Evolutionary conservation across 2,113 vertebrate genomes (phyloP).

Genomic region (Tachysurus vachellii): DNA sequence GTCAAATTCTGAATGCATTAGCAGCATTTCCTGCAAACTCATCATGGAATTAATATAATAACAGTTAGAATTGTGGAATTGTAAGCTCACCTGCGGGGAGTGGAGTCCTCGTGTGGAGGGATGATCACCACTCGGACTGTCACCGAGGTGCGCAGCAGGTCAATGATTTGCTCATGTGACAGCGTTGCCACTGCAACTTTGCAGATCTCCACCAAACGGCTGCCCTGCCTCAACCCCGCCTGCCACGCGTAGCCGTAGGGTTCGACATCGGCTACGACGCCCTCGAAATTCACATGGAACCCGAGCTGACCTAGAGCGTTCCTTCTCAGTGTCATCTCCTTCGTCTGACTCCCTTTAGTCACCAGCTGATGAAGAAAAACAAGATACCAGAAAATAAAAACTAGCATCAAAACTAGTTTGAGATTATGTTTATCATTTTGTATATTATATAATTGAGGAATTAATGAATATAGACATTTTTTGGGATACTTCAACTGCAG

Average conservation of each 20-base stretch:
- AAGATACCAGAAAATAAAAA: background rate
- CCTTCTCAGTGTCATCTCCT: slow-evolving; percentile 95
- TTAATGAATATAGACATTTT: background rate
- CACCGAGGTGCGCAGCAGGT: slow-evolving; percentile 92
- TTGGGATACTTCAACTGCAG: background rate
- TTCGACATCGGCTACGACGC: slow-evolving; percentile 97
- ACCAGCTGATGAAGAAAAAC: slow-evolving; percentile 72
- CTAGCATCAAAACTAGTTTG: background rate
- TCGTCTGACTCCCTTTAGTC: slow-evolving; percentile 93
- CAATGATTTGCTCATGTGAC: slow-evolving; percentile 98
- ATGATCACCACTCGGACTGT: slow-evolving; percentile 95
- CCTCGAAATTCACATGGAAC: slow-evolving; percentile 98
- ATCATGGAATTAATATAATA: background rate
- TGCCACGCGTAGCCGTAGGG: slow-evolving; percentile 98
- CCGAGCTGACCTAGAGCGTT: slow-evolving; percentile 98
- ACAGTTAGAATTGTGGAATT: background rate
- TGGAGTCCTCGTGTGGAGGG: slow-evolving; percentile 93
- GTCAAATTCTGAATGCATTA: background rate
- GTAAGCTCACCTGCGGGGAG: slow-evolving; percentile 87
- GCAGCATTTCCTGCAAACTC: background rate
- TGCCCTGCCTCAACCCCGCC: slow-evolving; percentile 94
- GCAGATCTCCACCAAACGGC: slow-evolving; percentile 98
- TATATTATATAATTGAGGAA: background rate
- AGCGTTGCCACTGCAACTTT: slow-evolving; percentile 96
- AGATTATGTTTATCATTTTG: background rate